Percentiles rank a stretch among this genome's conserved stretches.
phyloP scores from a whole-genome alignment of 2,113 vertebrate species.

The Pomatorhinus ruficollis region DNA sequence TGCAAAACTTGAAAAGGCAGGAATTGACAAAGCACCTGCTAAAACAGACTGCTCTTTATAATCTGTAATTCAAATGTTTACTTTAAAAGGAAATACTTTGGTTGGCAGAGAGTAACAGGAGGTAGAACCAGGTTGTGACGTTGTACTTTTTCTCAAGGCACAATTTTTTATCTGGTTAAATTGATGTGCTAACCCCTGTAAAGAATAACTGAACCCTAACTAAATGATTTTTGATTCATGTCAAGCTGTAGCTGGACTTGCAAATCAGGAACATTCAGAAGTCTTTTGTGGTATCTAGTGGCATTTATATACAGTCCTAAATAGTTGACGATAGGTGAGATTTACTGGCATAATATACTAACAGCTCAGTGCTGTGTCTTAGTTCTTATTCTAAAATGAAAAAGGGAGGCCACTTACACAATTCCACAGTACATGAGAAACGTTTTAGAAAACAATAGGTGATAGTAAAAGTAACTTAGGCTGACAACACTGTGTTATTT shows the following conservation, averaged over 20 bases:
- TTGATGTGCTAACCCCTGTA: not conserved
- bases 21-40: conserved; percentile 34
- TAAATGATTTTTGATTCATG: not conserved
- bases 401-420: not conserved
- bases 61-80: conserved; percentile 37
- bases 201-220: not conserved
- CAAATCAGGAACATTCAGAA: not conserved
- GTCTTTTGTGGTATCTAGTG: not conserved
- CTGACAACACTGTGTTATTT: not conserved
- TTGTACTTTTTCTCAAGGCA: not conserved
- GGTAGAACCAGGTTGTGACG: not conserved
- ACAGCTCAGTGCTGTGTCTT: not conserved
- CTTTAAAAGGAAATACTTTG: conserved; percentile 21
- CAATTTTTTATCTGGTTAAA: conserved; percentile 1
- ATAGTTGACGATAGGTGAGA: not conserved
- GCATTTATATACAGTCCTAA: not conserved
- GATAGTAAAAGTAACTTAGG: not conserved
- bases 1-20: not conserved
- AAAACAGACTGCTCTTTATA: not conserved
- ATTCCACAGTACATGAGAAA: not conserved
- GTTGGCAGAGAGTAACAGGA: not conserved
- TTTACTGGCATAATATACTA: not conserved
- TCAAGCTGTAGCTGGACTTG: not conserved
- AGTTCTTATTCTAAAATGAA: not conserved
- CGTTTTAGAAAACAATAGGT: not conserved